Percentiles rank a stretch among this genome's conserved stretches.
Conservation (phyloP, 2,113 vertebrate genomes). For the Oenanthe oenanthe region DNA sequence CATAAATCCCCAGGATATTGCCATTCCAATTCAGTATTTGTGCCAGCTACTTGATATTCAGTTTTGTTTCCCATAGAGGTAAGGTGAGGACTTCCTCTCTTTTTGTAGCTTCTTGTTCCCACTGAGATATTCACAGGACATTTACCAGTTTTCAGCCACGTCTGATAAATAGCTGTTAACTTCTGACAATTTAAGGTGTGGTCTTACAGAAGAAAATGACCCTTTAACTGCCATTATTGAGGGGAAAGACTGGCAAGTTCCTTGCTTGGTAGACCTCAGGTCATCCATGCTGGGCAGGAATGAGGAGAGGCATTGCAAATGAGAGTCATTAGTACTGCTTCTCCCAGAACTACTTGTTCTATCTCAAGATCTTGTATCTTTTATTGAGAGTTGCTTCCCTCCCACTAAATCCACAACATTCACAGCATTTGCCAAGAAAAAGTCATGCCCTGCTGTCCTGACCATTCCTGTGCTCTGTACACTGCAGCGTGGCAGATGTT, state of each 20-base stretch:
- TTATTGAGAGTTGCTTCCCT: background rate
- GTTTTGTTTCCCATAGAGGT: background rate
- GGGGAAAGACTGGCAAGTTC: background rate
- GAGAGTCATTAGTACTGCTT: background rate
- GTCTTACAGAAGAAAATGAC: background rate
- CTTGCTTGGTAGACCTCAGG: background rate
- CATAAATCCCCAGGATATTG: background rate
- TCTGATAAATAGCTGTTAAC: background rate
- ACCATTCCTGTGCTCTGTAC: background rate
- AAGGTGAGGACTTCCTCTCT: background rate
- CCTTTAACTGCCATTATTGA: background rate
- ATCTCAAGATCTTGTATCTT: background rate
- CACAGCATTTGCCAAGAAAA: background rate
- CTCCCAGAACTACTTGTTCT: constrained; percentile 23
- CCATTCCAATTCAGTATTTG: background rate
- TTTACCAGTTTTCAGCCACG: background rate
- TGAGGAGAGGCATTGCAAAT: background rate
- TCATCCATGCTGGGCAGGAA: background rate
- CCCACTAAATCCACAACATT: background rate
- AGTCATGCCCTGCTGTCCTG: background rate
- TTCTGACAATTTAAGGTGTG: background rate
- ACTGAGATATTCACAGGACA: background rate
- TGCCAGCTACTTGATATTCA: background rate
- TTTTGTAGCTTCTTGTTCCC: background rate
- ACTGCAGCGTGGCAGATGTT: background rate